These are phyloP conservation scores for Mus caroli DNA, from an alignment of 2,797 vertebrate species.

Conservation along the genomic window DNA sequence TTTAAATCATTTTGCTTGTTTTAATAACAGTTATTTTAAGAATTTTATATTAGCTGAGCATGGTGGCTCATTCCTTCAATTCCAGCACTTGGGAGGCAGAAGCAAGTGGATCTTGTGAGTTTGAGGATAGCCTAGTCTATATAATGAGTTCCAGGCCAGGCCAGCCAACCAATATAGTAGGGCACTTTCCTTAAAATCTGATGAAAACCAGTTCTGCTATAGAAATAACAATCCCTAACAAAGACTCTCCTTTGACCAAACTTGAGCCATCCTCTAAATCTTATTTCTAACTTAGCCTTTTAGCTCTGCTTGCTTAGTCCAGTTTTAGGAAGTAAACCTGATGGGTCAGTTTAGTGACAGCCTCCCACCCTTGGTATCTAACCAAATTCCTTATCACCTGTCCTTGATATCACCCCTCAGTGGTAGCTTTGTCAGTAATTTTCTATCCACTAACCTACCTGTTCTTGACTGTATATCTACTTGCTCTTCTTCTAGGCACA, in stretches of 20 bases:
- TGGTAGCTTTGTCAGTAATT: not conserved
- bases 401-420: not conserved
- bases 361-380: not conserved
- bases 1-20: conserved; percentile 41
- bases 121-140: not conserved
- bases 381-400: not conserved
- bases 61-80: not conserved
- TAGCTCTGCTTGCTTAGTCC: not conserved
- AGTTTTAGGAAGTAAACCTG: conserved; percentile 19
- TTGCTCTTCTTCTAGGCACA: not conserved
- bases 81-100: not conserved
- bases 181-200: not conserved
- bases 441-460: not conserved
- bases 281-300: not conserved
- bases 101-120: not conserved
- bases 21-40: conserved; percentile 2
- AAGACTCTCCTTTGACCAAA: not conserved
- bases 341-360: not conserved
- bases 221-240: not conserved
- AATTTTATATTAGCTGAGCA: not conserved
- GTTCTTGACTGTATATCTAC: not conserved
- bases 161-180: not conserved
- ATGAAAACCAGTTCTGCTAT: conserved; percentile 19
- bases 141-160: not conserved
- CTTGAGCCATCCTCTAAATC: not conserved